Evolutionary conservation across 2,113 vertebrate species (phyloP).

Genomic region (Oceanites oceanicus): DNA sequence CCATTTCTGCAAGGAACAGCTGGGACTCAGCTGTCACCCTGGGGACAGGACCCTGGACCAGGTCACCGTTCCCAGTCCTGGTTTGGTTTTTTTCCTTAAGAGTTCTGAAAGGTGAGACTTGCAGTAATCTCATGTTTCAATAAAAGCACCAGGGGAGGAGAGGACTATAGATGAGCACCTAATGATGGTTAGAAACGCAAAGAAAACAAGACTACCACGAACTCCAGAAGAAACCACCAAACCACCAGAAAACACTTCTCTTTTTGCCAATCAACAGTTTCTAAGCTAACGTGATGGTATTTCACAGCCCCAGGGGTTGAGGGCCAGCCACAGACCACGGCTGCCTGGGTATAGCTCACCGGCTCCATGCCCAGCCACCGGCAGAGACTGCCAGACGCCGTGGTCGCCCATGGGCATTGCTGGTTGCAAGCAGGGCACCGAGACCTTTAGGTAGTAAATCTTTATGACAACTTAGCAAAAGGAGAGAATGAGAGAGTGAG

Average conservation of each 20-base stretch:
- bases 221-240: neutral
- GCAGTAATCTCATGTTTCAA: neutral
- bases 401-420: fast-evolving
- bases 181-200: fast-evolving
- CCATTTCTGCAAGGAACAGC: neutral
- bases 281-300: neutral
- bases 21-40: neutral
- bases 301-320: neutral
- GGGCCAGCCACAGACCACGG: fast-evolving
- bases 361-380: fast-evolving
- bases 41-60: neutral
- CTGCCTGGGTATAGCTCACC: fast-evolving
- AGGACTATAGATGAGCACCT: neutral
- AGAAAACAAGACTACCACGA: neutral
- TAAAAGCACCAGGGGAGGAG: neutral
- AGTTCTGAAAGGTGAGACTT: neutral
- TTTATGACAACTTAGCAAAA: neutral
- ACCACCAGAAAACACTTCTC: neutral
- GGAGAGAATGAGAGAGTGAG: neutral
- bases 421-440: fast-evolving
- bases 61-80: neutral
- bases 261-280: neutral
- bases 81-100: neutral
- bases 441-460: neutral
- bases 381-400: neutral